Evolutionary conservation across 2,797 vertebrate genomes (phyloP).

Genomic region (Cryptoblepharus egeriae): DNA sequence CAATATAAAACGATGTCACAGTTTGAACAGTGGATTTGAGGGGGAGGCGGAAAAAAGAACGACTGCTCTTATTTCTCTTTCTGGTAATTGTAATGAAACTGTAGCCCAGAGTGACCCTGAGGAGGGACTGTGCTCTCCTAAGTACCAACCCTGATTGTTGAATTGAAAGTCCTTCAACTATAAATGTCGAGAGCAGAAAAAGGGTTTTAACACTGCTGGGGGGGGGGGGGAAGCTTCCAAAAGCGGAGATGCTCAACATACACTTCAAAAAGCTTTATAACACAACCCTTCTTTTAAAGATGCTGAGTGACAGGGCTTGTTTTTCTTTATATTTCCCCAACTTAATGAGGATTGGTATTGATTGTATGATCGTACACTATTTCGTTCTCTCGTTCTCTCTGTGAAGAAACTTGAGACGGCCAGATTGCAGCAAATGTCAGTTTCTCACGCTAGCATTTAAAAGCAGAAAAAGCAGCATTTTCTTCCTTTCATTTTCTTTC

Average conservation of each 20-base stretch:
- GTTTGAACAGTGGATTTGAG: background rate
- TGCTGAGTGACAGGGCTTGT: background rate
- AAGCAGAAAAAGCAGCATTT: background rate
- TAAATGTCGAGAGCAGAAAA: background rate
- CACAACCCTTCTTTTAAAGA: background rate
- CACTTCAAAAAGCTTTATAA: background rate
- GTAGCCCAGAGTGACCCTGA: constrained; percentile 6
- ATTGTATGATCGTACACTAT: constrained; percentile 13
- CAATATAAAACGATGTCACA: background rate
- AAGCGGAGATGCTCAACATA: background rate
- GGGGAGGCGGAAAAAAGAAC: background rate
- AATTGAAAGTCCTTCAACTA: background rate
- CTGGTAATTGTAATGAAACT: constrained; percentile 1
- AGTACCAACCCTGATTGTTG: background rate
- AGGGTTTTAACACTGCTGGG: background rate
- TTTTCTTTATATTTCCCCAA: background rate
- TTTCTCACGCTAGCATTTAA: background rate
- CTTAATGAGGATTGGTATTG: constrained; percentile 15
- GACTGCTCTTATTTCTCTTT: background rate
- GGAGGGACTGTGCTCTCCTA: background rate
- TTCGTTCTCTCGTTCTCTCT: constrained; percentile 6
- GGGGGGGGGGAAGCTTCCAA: background rate
- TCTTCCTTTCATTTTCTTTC: too few relatives aligned
- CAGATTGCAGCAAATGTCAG: background rate
- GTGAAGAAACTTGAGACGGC: background rate